A percentile compares a stretch with the other conserved stretches of the same genome.
phyloP scores from a whole-genome alignment of 2,888 invertebrate species.

The Troides oblongomaculatus region DNA sequence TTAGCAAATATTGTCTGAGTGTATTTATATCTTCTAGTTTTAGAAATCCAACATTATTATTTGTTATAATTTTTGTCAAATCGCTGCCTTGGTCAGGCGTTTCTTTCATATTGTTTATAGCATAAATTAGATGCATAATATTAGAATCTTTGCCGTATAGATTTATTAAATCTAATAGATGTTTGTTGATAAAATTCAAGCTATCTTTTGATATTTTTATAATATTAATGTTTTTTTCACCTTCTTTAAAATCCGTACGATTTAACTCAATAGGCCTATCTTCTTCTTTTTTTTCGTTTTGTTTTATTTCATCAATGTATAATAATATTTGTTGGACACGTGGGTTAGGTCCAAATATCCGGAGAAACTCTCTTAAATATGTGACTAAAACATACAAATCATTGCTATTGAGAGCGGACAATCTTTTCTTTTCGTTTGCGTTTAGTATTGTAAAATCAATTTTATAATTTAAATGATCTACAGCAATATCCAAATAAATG shows the following conservation, averaged over 20 bases:
- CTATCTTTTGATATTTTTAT: constrained; percentile 5
- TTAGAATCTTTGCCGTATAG: constrained; percentile 11
- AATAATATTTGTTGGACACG: background rate
- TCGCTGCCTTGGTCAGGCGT: background rate
- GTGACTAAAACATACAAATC: constrained; percentile 8
- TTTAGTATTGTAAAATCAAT: background rate
- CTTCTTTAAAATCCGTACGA: constrained; percentile 1
- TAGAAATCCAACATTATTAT: background rate
- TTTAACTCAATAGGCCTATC: background rate
- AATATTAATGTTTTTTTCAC: background rate
- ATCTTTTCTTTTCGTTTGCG: background rate
- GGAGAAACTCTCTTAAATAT: constrained; percentile 8
- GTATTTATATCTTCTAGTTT: constrained; percentile 13
- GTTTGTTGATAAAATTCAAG: constrained; percentile 12
- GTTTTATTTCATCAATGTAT: constrained; percentile 8
- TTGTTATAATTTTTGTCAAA: constrained; percentile 2
- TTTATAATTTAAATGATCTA: background rate
- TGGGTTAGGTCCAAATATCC: background rate
- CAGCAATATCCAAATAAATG: background rate
- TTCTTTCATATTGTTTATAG: constrained; percentile 13
- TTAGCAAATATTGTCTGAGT: constrained; percentile 7
- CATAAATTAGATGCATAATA: constrained; percentile 7
- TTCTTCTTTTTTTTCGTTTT: background rate
- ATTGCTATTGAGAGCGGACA: background rate
- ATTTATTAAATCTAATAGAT: constrained; percentile 16